Base-by-base conservation (phyloP, 1,140 invertebrate genomes). In the Lutraria rhynchaena region DNA sequence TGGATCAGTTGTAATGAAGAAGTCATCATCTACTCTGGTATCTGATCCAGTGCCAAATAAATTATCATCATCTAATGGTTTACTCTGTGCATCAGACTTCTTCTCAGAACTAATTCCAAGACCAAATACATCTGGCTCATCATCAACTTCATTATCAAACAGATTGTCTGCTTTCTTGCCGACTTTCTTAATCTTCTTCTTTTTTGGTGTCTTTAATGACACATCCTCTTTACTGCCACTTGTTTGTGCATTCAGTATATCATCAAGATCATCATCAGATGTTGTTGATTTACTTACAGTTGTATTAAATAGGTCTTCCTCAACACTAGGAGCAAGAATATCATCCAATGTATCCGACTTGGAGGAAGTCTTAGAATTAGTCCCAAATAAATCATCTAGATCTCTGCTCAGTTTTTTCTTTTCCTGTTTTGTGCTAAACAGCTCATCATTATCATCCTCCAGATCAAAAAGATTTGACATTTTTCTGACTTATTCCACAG, bases 331-430 rank as follows among this genome's bases (percentile, higher is more conserved):
- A 7, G 37, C 31, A 17, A 75, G 29, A 41, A 75, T 46, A 58
- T 75, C 73, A 75, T 75, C 58, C 22, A 75, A 31, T 11, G 73
- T 61, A 37, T 51, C 49, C 33, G 33, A 27, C 19, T 22, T 17
- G 15, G 0, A 3, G 9, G 9, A 29, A 22, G 24, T 19, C 5
- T 75, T 44, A 3, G 63, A 49, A 67, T 29, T 31, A 17, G 63
- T 31, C 29, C 73, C 73, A 33, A 75, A 61, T 24, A 75, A 60
- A 44, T 75, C 73, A 33, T 75, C 73, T 27, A 75, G 27, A n/a
- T 35, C n/a, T 46, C 57, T 75, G 1, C 22, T n/a, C 46, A 58
- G 73, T 60, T 46, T 57, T 15, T 17, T 46, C n/a, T 41, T n/a
- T 19, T 60, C 15, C 9, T 61, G 53, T 75, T 46, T 27, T 29